Percentiles rank a stretch among this genome's conserved stretches.
phyloP scores from a whole-genome alignment of 2,888 invertebrate genomes.

The Drosophila formosana region DNA sequence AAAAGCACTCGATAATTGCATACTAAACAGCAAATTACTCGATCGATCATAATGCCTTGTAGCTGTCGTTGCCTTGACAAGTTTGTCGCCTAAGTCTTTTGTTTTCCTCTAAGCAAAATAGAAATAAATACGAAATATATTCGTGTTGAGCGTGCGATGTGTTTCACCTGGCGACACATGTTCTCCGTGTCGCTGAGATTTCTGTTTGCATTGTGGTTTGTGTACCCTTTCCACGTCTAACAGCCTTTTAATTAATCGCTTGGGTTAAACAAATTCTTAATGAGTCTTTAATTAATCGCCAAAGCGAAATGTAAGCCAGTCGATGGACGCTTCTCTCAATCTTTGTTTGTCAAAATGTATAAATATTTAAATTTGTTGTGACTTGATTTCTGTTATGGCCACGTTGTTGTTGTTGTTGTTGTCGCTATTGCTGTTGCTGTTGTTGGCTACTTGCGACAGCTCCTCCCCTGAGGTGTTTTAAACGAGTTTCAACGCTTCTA shows the following conservation, averaged over 20 bases:
- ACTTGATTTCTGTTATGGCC: conserved; percentile 65
- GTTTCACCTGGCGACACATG: conserved; percentile 48
- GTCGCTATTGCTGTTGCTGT: conserved; percentile 17
- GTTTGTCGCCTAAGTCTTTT: conserved; percentile 58
- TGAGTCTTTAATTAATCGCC: conserved; percentile 81
- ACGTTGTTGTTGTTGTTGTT: conserved; percentile 26
- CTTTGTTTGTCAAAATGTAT: conserved; percentile 14
- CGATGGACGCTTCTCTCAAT: conserved; percentile 32
- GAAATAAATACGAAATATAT: conserved; percentile 27
- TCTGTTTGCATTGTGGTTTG: conserved; percentile 28
- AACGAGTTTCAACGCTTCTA: conserved; percentile 71
- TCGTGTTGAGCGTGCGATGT: conserved; percentile 24
- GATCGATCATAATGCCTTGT: conserved; percentile 8
- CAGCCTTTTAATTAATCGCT: conserved; percentile 76
- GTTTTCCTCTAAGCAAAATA: conserved; percentile 11
- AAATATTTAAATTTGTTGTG: conserved; percentile 67
- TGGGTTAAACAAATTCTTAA: conserved; percentile 74
- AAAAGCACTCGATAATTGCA: background rate
- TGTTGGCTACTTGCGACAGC: conserved; percentile 31
- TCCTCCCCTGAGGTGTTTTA: conserved; percentile 77
- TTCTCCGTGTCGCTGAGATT: conserved; percentile 18
- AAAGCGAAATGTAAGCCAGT: conserved; percentile 58
- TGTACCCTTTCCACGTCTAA: conserved; percentile 55
- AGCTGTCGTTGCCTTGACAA: conserved; percentile 20
- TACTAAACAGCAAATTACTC: conserved; percentile 5